Evolutionary conservation across 2,797 vertebrate species (phyloP).

Genomic region (Tadarida brasiliensis): DNA sequence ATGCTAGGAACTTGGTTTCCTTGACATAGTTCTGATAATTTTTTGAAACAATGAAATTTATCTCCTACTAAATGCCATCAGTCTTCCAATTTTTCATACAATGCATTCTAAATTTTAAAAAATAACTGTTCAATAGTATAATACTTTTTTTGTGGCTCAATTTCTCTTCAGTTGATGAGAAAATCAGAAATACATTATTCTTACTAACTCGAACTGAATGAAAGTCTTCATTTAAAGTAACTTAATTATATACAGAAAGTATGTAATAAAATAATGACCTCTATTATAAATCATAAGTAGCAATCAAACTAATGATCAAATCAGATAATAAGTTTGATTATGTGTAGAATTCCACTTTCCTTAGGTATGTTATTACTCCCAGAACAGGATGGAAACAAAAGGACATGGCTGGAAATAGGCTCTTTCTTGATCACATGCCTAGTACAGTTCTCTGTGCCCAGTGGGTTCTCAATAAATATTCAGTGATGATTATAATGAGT

Average conservation of each 20-base stretch:
- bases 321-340: slow-evolving; percentile 89
- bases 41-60: slow-evolving; percentile 80
- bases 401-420: slow-evolving; percentile 74
- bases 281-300: slow-evolving; percentile 88
- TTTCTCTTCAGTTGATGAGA: slow-evolving; percentile 81
- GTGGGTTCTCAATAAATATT: slow-evolving; percentile 81
- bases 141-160: slow-evolving; percentile 79
- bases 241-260: slow-evolving; percentile 86
- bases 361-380: slow-evolving; percentile 85
- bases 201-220: slow-evolving; percentile 85
- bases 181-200: slow-evolving; percentile 88
- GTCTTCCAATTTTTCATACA: slow-evolving; percentile 79
- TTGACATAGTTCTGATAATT: slow-evolving; percentile 67
- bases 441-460: slow-evolving; percentile 68
- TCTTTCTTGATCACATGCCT: slow-evolving; percentile 74
- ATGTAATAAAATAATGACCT: slow-evolving; percentile 88
- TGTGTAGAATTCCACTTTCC: slow-evolving; percentile 84
- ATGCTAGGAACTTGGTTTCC: slow-evolving; percentile 61
- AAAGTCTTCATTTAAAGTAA: slow-evolving; percentile 87
- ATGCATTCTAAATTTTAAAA: slow-evolving; percentile 77
- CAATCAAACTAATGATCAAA: slow-evolving; percentile 90
- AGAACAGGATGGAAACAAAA: slow-evolving; percentile 83
- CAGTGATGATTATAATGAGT: slow-evolving; percentile 78
- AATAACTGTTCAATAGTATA: slow-evolving; percentile 72
- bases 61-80: slow-evolving; percentile 73